Evolutionary conservation across 2,797 vertebrate genomes (phyloP).

Genomic region (Enteromius argenteus): DNA sequence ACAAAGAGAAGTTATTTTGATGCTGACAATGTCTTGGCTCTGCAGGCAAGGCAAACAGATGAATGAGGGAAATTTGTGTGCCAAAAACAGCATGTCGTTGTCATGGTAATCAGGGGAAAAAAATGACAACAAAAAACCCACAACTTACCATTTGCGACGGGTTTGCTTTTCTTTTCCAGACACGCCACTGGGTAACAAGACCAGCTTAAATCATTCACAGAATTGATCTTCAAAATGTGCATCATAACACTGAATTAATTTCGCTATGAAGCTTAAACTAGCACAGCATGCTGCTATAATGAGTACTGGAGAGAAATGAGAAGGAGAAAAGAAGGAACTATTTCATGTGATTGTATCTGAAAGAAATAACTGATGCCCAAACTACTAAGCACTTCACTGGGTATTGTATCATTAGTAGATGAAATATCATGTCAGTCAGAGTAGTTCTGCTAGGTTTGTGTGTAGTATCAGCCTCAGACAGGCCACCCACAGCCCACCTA

Average conservation of each 20-base stretch:
- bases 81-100: slow-evolving; percentile 34
- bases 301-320: not conserved
- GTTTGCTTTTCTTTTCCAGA: slow-evolving; percentile 15
- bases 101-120: slow-evolving; percentile 20
- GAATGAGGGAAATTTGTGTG: slow-evolving; percentile 29
- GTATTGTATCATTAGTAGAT: too few species aligned
- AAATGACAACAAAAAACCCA: not conserved
- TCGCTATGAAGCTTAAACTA: not conserved
- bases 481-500: not conserved
- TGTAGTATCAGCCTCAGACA: not conserved
- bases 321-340: not conserved
- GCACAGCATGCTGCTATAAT: not conserved
- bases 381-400: not conserved
- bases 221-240: not conserved
- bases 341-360: not conserved
- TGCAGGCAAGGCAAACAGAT: slow-evolving; percentile 40
- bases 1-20: slow-evolving; percentile 36
- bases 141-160: slow-evolving; percentile 16
- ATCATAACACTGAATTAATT: not conserved
- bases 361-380: not conserved
- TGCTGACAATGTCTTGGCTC: slow-evolving; percentile 34
- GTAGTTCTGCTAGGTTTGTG: not conserved
- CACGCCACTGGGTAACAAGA: slow-evolving; percentile 18
- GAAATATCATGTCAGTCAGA: too few species aligned
- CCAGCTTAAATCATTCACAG: slow-evolving; percentile 6